phyloP scores from a whole-genome alignment of 2,113 vertebrate genomes.

The Oncorhynchus kisutch region DNA sequence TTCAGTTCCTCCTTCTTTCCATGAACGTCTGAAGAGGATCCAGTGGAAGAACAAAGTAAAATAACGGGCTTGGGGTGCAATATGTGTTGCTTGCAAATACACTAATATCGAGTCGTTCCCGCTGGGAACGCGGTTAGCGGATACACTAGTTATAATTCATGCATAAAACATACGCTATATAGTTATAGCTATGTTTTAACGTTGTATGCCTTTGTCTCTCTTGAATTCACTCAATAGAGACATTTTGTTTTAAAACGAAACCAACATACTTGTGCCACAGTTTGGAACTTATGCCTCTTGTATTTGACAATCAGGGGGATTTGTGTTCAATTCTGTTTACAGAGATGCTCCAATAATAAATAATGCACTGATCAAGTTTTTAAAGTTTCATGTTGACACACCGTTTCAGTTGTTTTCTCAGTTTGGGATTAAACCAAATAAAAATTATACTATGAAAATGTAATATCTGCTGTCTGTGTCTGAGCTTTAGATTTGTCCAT shows the following conservation, averaged over 20 bases:
- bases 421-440: background rate
- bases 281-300: background rate
- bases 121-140: no score
- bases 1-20: conserved; percentile 73
- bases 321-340: background rate
- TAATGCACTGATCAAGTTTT: background rate
- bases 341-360: background rate
- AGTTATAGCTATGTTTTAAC: background rate
- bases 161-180: background rate
- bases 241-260: background rate
- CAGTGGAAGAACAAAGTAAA: conserved; percentile 33
- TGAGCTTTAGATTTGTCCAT: background rate
- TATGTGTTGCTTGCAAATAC: background rate
- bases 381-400: background rate
- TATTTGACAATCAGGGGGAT: background rate
- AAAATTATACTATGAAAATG: background rate
- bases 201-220: background rate
- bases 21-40: conserved; percentile 72
- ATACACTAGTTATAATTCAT: no score
- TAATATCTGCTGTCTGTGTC: background rate
- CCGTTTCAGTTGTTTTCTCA: background rate
- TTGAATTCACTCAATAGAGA: no score
- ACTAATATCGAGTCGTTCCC: background rate
- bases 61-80: background rate
- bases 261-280: background rate